These are phyloP conservation scores for Siderastrea siderea DNA, from an alignment of 92 coral and sea anemone species.

Conservation along the genomic window DNA sequence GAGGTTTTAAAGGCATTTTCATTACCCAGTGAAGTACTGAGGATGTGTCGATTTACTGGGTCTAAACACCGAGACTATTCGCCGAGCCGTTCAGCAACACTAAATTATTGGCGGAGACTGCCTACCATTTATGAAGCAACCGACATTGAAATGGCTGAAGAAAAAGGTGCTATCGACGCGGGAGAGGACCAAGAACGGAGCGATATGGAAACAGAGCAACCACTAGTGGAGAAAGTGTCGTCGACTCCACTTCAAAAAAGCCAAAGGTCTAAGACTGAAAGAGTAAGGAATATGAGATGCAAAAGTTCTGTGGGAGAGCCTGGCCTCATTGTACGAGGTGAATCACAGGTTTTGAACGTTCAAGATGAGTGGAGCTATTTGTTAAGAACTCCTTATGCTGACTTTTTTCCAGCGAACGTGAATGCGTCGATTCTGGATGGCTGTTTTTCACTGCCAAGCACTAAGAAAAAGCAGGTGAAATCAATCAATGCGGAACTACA, in stretches of 20 bases:
- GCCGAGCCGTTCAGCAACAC: slow-evolving; percentile 18
- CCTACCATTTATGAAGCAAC: slow-evolving; percentile 34
- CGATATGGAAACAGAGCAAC: neutral
- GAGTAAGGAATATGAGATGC: neutral
- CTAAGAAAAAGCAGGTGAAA: neutral
- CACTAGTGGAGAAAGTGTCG: neutral
- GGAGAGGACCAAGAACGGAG: neutral
- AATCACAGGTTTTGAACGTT: slow-evolving; percentile 6
- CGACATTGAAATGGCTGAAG: slow-evolving; percentile 24
- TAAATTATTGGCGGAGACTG: slow-evolving; percentile 14
- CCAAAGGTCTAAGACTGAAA: neutral
- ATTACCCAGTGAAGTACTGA: neutral
- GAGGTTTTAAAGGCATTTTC: neutral
- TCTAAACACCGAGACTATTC: slow-evolving; percentile 19
- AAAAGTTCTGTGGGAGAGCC: neutral
- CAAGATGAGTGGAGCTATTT: slow-evolving; percentile 23
- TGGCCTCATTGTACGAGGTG: neutral
- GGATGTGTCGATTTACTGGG: slow-evolving; percentile 28
- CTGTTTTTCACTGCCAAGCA: neutral
- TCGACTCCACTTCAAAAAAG: neutral
- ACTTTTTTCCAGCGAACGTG: slow-evolving; percentile 15
- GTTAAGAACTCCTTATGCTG: slow-evolving; percentile 23
- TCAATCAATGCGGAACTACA: neutral
- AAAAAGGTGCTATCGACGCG: neutral
- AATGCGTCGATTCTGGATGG: neutral